Evolutionary conservation across 2,113 vertebrate genomes (phyloP).

Genomic region (Pituophis catenifer): DNA sequence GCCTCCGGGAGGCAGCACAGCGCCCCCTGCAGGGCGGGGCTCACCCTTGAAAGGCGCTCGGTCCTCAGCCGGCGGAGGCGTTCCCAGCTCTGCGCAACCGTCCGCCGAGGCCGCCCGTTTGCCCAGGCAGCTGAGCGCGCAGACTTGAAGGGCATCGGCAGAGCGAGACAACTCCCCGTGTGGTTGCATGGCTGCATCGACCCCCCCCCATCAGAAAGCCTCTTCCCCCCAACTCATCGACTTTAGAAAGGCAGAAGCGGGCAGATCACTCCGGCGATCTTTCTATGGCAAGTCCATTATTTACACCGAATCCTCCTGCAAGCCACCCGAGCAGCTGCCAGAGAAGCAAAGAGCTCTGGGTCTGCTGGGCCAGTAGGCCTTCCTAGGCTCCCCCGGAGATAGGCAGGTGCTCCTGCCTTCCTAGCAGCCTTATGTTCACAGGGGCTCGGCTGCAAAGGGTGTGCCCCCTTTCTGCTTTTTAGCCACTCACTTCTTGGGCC

Average conservation of each 20-base stretch:
- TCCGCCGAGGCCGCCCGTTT: neutral
- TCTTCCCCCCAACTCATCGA: neutral
- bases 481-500: too few relatives aligned
- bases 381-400: neutral
- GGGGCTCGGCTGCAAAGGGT: neutral
- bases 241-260: neutral
- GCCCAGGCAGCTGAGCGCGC: neutral
- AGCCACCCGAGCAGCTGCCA: neutral
- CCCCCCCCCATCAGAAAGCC: too few relatives aligned
- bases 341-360: constrained; percentile 41
- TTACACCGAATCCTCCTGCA: constrained; percentile 72
- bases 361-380: neutral
- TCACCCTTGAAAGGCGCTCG: neutral
- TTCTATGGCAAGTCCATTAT: constrained; percentile 70
- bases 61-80: neutral
- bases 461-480: neutral
- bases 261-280: constrained; percentile 60
- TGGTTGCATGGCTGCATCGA: too few relatives aligned
- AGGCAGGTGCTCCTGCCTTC: constrained; percentile 16
- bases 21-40: neutral
- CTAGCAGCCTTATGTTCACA: neutral
- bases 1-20: neutral
- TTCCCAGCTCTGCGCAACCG: neutral
- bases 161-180: too few relatives aligned
- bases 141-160: neutral